Percentiles rank a stretch among this genome's conserved stretches.
Conservation (phyloP, 2,797 vertebrate genomes). For the Australoheros facetus region DNA sequence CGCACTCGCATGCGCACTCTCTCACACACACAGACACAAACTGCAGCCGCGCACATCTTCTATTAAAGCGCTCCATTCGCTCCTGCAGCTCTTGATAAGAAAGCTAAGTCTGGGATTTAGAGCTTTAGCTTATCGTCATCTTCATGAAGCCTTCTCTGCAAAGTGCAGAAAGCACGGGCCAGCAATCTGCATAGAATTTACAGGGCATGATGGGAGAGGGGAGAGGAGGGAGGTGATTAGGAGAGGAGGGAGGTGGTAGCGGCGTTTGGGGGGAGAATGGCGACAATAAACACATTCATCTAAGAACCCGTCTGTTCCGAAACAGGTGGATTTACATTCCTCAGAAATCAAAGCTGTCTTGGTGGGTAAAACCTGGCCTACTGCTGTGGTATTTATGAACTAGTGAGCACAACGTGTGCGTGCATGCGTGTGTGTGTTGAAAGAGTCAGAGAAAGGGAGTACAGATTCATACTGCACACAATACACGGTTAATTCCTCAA, state of each 20-base stretch:
- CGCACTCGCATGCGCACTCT: constrained; percentile 24
- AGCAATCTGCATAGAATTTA: constrained; percentile 80
- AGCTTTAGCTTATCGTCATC: constrained; percentile 84
- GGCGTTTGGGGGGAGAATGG: constrained; percentile 11
- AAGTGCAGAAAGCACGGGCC: constrained; percentile 77
- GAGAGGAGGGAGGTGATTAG: constrained; percentile 3
- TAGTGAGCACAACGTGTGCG: constrained; percentile 19
- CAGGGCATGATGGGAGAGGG: constrained; percentile 49
- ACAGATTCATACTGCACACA: constrained; percentile 59
- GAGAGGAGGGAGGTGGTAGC: constrained; percentile 23
- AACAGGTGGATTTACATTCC: constrained; percentile 82
- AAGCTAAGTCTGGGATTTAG: constrained; percentile 84
- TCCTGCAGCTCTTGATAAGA: constrained; percentile 84
- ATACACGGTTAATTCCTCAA: constrained; percentile 69
- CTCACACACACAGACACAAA: constrained; percentile 33
- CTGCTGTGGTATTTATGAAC: constrained; percentile 69
- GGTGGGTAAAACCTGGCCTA: constrained; percentile 60
- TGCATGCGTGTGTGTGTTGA: constrained; percentile 8
- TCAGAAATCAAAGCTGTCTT: constrained; percentile 70
- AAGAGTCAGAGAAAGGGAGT: constrained; percentile 27
- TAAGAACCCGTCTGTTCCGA: constrained; percentile 66
- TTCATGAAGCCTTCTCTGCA: constrained; percentile 77
- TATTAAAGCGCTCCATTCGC: constrained; percentile 73
- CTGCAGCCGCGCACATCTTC: constrained; percentile 59
- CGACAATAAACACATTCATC: constrained; percentile 69